A percentile compares a stretch with the other conserved stretches of the same genome.
Conservation (phyloP, 2,797 vertebrate genomes). For the Enteromius paludinosus region DNA sequence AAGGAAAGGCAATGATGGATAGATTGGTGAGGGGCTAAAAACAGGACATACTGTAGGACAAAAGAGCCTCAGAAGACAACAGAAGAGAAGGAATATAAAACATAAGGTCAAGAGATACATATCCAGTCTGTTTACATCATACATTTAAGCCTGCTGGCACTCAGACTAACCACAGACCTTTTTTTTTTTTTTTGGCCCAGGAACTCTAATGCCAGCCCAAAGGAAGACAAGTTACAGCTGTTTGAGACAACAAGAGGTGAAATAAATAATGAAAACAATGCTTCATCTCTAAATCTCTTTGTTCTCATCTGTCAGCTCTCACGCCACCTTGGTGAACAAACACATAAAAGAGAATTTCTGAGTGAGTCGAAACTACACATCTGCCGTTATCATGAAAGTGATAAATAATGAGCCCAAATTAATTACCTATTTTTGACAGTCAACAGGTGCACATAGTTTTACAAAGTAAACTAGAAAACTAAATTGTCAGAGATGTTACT, state of each 20-base stretch:
- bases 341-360: conserved; percentile 42
- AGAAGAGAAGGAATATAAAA: background rate
- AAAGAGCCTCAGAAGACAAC: background rate
- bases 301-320: conserved; percentile 33
- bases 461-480: conserved; percentile 6
- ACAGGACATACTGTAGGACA: background rate
- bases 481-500: background rate
- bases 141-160: background rate
- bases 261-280: conserved; percentile 51
- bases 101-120: conserved; percentile 45
- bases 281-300: conserved; percentile 53
- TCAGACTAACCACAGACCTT: background rate
- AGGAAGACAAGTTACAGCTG: conserved; percentile 42
- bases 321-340: background rate
- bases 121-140: conserved; percentile 24
- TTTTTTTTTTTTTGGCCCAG: background rate
- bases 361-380: conserved; percentile 8
- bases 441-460: conserved; percentile 8
- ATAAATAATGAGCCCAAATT: conserved; percentile 14
- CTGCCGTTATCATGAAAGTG: conserved; percentile 14
- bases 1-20: conserved; percentile 2
- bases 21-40: background rate
- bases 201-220: background rate
- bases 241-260: conserved; percentile 35
- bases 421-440: conserved; percentile 19